A percentile compares a stretch with the other conserved stretches of the same genome.
Evolutionary conservation across 2,888 invertebrate species (phyloP).

Genomic region (Flexamia atlantica): DNA sequence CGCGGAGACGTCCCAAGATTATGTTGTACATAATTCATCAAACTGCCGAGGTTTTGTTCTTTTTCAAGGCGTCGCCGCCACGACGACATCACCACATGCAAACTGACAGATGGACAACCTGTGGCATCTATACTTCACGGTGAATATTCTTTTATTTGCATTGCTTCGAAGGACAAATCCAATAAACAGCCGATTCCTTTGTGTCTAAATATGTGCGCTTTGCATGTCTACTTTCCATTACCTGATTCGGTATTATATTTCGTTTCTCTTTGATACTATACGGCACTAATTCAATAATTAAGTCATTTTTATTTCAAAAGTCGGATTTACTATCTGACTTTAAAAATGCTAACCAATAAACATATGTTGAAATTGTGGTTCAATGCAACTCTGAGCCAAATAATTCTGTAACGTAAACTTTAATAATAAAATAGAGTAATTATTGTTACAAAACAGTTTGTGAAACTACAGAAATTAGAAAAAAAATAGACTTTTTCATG

Average conservation of each 20-base stretch:
- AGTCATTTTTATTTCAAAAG: too few relatives aligned
- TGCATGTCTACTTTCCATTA: constrained; percentile 3
- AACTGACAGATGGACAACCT: constrained; percentile 43
- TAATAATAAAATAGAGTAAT: too few relatives aligned
- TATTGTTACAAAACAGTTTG: too few relatives aligned
- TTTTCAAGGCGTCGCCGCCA: constrained; percentile 19
- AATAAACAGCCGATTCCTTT: constrained; percentile 13
- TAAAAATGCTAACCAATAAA: too few relatives aligned
- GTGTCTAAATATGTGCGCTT: constrained; percentile 32
- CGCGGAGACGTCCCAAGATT: constrained; percentile 14
- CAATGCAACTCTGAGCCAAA: too few relatives aligned
- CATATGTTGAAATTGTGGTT: too few relatives aligned
- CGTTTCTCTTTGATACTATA: neutral
- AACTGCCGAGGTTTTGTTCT: constrained; percentile 35
- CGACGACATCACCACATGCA: constrained; percentile 36
- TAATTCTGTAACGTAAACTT: too few relatives aligned
- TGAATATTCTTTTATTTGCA: constrained; percentile 2
- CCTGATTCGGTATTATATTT: neutral
- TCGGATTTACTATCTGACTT: too few relatives aligned
- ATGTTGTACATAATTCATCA: constrained; percentile 42
- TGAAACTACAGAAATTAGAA: too few relatives aligned
- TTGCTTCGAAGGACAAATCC: constrained; percentile 14
- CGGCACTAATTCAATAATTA: too few relatives aligned
- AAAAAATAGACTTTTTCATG: too few relatives aligned
- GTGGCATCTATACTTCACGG: neutral